These are phyloP conservation scores for Monochamus saltuarius DNA, from an alignment of 1,140 invertebrate species.

Conservation along the genomic window DNA sequence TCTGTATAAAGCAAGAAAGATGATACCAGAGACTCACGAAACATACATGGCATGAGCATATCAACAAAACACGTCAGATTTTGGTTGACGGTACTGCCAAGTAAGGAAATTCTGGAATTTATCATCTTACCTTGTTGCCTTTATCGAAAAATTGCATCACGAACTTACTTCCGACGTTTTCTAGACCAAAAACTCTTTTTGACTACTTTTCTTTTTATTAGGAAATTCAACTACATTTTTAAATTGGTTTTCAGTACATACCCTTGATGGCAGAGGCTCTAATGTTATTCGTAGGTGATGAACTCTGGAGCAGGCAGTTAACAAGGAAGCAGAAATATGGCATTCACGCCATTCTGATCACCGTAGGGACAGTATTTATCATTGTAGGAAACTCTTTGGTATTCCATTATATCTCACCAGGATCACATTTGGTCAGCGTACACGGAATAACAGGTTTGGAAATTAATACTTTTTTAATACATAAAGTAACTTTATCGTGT, in stretches of 20 bases:
- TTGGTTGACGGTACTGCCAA: no score
- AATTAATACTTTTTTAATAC: no score
- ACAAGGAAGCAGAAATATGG: slow-evolving; percentile 33
- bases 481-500: no score
- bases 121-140: no score
- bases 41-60: no score
- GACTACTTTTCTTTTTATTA: neutral
- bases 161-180: no score
- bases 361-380: slow-evolving; percentile 28
- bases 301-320: slow-evolving; percentile 35
- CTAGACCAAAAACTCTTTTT: neutral
- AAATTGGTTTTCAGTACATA: slow-evolving; percentile 32
- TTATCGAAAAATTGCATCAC: no score
- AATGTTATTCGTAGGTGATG: slow-evolving; percentile 37
- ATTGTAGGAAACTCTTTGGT: slow-evolving; percentile 30
- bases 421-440: slow-evolving; percentile 35
- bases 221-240: neutral
- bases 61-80: no score
- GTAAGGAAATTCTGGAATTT: no score
- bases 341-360: slow-evolving; percentile 36
- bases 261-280: slow-evolving; percentile 40
- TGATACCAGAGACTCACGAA: no score
- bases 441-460: slow-evolving; percentile 40
- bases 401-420: slow-evolving; percentile 28
- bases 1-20: no score